Conservation (phyloP, 2,888 invertebrate species). For the Lasioglossum marginatum region DNA sequence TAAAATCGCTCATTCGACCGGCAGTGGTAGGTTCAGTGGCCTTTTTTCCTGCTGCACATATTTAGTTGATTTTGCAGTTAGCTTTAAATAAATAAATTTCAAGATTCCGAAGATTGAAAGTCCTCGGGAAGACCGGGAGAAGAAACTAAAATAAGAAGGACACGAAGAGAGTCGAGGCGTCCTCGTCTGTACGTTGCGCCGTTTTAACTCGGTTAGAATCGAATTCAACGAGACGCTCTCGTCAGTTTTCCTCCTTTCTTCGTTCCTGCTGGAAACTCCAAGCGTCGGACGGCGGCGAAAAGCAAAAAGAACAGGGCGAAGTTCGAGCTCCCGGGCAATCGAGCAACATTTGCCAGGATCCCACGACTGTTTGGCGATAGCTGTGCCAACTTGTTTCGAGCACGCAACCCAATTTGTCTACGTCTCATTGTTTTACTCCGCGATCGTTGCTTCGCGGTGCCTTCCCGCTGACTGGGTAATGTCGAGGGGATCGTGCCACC, state of each 20-base stretch:
- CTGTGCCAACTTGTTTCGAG: constrained; percentile 84
- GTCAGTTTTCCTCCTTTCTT: constrained; percentile 61
- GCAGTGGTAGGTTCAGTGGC: no score
- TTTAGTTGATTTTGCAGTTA: no score
- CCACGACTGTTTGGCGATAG: constrained; percentile 84
- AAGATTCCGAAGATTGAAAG: not conserved
- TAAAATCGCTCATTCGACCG: no score
- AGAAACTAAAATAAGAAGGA: not conserved
- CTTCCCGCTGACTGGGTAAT: constrained; percentile 39
- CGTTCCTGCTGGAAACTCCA: constrained; percentile 29
- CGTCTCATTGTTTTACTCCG: constrained; percentile 82
- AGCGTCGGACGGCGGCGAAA: constrained; percentile 37
- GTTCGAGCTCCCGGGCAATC: constrained; percentile 68
- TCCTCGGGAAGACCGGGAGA: not conserved
- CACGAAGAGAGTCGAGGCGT: not conserved
- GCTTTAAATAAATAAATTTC: not conserved
- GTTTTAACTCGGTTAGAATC: constrained; percentile 83
- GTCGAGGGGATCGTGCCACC: constrained; percentile 59
- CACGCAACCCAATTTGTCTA: constrained; percentile 84
- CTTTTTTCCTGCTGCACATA: no score
- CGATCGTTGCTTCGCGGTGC: constrained; percentile 42
- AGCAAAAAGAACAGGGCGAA: constrained; percentile 29
- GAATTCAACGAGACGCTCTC: constrained; percentile 74
- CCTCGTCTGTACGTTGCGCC: constrained; percentile 14
- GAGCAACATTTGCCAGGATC: constrained; percentile 81